Evolutionary conservation across 2,888 invertebrate species (phyloP).

Genomic region (Drosophila maculinotata): DNA sequence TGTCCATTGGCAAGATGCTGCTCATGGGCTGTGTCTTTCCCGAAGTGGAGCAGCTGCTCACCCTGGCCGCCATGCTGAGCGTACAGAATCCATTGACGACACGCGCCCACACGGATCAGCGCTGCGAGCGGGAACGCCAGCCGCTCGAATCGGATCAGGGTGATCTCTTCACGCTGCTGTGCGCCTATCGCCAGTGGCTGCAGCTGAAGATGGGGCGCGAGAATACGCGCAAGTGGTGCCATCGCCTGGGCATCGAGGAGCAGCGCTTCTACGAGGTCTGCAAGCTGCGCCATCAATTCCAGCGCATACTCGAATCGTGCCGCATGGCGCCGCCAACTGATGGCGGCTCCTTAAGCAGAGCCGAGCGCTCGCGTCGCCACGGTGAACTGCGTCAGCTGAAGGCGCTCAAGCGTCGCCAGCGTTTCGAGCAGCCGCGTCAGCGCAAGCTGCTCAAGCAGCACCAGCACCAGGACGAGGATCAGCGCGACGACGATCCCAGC

Average conservation of each 20-base stretch:
- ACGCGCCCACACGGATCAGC: conserved; percentile 93
- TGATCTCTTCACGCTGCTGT: conserved; percentile 95
- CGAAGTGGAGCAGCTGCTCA: conserved; percentile 94
- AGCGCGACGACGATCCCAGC: conserved; percentile 86
- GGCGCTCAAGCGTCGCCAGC: conserved; percentile 91
- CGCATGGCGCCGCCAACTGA: conserved; percentile 85
- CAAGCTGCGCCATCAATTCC: conserved; percentile 95
- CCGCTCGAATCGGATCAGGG: conserved; percentile 97
- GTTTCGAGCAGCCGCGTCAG: conserved; percentile 89
- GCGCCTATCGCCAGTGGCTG: conserved; percentile 95
- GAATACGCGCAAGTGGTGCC: conserved; percentile 92
- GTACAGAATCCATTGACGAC: conserved; percentile 97
- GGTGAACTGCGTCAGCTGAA: conserved; percentile 95
- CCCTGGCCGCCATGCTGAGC: conserved; percentile 95
- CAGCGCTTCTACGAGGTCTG: conserved; percentile 98
- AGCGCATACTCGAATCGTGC: conserved; percentile 91
- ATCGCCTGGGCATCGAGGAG: conserved; percentile 95
- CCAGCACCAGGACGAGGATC: conserved; percentile 78
- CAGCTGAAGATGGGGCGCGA: conserved; percentile 88
- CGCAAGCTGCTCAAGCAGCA: conserved; percentile 86
- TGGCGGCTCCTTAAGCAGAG: conserved; percentile 87
- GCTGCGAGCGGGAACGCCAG: conserved; percentile 92
- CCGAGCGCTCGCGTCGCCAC: conserved; percentile 92
- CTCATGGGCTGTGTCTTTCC: conserved; percentile 95
- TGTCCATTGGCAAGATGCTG: conserved; percentile 97